phyloP scores from a whole-genome alignment of 2,113 vertebrate genomes.

The Aptenodytes patagonicus region DNA sequence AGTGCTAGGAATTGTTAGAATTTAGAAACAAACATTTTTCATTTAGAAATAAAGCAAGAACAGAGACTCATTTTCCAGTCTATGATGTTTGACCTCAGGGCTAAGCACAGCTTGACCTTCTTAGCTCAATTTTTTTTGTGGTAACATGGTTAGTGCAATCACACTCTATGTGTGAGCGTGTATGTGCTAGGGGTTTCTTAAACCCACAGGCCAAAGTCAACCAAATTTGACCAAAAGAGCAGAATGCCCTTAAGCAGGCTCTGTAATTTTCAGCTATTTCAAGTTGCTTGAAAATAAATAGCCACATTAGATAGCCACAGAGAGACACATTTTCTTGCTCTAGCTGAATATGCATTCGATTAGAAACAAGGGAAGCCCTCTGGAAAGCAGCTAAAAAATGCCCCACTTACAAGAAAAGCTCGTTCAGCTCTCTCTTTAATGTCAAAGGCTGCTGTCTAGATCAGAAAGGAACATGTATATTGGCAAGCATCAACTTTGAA shows the following conservation, averaged over 20 bases:
- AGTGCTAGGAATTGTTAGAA: not conserved
- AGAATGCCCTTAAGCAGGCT: not conserved
- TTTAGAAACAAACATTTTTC: slow-evolving; percentile 1
- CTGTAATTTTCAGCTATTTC: not conserved
- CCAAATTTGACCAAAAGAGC: not conserved
- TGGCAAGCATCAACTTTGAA: not conserved
- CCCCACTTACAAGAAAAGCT: not conserved
- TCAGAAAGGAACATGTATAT: not conserved
- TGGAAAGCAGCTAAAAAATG: not conserved
- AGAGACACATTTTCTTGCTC: not conserved
- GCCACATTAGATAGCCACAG: not conserved
- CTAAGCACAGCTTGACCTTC: not conserved
- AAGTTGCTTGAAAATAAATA: not conserved
- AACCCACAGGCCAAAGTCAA: not conserved
- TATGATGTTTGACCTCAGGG: not conserved
- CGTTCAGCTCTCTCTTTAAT: not conserved
- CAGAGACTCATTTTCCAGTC: not conserved
- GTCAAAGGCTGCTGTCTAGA: not conserved
- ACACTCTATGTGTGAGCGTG: not conserved
- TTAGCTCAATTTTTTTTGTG: not conserved
- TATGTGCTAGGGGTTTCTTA: not conserved
- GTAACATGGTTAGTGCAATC: not conserved
- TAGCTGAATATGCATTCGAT: not conserved
- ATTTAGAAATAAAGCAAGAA: not conserved
- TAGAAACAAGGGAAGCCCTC: not conserved